phyloP scores from a whole-genome alignment of 1,140 invertebrate genomes.

The Aphaenogaster ashmeadi region DNA sequence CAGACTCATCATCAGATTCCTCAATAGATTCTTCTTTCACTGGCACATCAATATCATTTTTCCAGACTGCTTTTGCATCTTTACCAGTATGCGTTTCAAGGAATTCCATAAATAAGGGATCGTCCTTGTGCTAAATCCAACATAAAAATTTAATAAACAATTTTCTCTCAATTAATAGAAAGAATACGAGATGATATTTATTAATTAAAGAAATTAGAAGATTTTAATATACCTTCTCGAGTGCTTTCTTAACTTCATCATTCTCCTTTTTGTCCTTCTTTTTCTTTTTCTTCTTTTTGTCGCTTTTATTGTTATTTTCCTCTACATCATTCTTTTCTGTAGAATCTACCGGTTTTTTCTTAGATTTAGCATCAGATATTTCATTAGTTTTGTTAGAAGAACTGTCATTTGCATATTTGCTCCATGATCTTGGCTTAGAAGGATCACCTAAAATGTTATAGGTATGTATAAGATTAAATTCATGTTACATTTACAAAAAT shows the following conservation, averaged over 20 bases:
- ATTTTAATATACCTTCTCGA: constrained; percentile 88
- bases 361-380: constrained; percentile 51
- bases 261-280: constrained; percentile 84
- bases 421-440: constrained; percentile 96
- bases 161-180: neutral
- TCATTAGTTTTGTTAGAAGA: constrained; percentile 88
- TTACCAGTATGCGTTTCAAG: constrained; percentile 91
- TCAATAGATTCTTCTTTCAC: constrained; percentile 57
- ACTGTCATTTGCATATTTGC: constrained; percentile 93
- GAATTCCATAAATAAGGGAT: constrained; percentile 96
- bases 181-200: neutral
- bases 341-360: constrained; percentile 66
- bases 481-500: constrained; percentile 10
- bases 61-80: constrained; percentile 90
- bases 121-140: constrained; percentile 92
- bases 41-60: constrained; percentile 90
- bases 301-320: constrained; percentile 77
- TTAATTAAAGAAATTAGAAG: neutral
- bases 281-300: constrained; percentile 82
- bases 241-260: constrained; percentile 89
- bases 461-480: neutral
- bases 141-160: constrained; percentile 47
- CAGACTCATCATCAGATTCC: constrained; percentile 52
- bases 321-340: constrained; percentile 77
- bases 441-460: constrained; percentile 89